A percentile compares a stretch with the other conserved stretches of the same genome.
Evolutionary conservation across 2,888 invertebrate species (phyloP).

Genomic region (Drosophila paramelanica): DNA sequence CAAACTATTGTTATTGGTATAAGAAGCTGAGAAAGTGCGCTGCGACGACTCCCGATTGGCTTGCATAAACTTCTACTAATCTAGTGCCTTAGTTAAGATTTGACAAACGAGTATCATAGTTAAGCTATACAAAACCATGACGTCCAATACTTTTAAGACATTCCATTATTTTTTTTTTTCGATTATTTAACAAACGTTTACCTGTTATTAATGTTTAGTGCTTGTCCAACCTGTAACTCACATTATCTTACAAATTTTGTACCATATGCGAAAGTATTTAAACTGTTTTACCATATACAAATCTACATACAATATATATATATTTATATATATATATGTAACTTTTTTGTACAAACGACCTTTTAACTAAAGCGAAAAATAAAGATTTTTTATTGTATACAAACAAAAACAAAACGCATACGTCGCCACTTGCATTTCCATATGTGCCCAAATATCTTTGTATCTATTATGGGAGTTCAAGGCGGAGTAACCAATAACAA

Average conservation of each 20-base stretch:
- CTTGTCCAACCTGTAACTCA: conserved; percentile 19
- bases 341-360: conserved; percentile 71
- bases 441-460: conserved; percentile 15
- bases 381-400: conserved; percentile 77
- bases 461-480: conserved; percentile 55
- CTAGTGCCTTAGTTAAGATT: conserved; percentile 63
- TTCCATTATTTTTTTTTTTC: conserved; percentile 22
- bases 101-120: conserved; percentile 26
- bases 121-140: conserved; percentile 34
- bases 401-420: conserved; percentile 33
- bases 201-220: conserved; percentile 31
- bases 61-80: conserved; percentile 77
- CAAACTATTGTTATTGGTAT: conserved; percentile 38
- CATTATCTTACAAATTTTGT: conserved; percentile 33
- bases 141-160: conserved; percentile 57
- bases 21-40: conserved; percentile 26
- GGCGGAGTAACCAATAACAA: conserved; percentile 43
- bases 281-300: conserved; percentile 37
- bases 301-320: conserved; percentile 41
- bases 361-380: conserved; percentile 67
- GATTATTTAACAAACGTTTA: conserved; percentile 24
- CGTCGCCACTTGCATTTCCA: conserved; percentile 29
- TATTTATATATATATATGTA: conserved; percentile 44
- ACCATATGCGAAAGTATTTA: conserved; percentile 45
- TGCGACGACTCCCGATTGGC: conserved; percentile 50